phyloP scores from a whole-genome alignment of 1,140 invertebrate genomes.

The Drosophila auraria region DNA sequence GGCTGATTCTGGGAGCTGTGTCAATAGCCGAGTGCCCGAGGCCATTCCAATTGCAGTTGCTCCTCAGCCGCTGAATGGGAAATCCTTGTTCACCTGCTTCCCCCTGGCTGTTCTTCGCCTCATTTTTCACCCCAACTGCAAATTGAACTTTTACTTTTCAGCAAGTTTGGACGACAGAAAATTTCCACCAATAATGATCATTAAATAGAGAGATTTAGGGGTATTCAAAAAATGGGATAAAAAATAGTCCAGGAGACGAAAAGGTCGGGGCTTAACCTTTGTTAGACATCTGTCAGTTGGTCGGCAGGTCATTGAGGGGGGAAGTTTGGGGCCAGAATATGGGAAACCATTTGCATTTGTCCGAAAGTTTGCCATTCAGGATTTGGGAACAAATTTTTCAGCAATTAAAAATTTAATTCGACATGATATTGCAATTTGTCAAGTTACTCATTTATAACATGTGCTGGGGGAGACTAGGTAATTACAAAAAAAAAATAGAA shows the following conservation, averaged over 20 bases:
- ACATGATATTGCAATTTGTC: conserved; percentile 9
- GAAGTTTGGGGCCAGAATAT: background rate
- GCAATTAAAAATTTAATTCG: conserved; percentile 25
- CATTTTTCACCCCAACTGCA: conserved; percentile 21
- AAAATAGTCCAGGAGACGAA: conserved; percentile 3
- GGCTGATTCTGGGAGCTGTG: conserved; percentile 28
- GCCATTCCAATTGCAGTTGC: conserved; percentile 30
- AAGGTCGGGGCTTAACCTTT: conserved; percentile 27
- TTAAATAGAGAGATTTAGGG: conserved; percentile 43
- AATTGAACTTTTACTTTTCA: conserved; percentile 72
- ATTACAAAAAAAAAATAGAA: no score
- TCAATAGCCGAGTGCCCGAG: conserved; percentile 54
- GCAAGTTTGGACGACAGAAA: conserved; percentile 38
- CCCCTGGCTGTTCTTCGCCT: background rate
- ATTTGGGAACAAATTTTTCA: conserved; percentile 12
- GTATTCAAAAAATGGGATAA: conserved; percentile 5
- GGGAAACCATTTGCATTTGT: conserved; percentile 29
- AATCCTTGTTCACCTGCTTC: conserved; percentile 30
- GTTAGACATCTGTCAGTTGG: conserved; percentile 31
- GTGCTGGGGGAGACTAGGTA: background rate
- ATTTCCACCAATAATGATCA: conserved; percentile 58
- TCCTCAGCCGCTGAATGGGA: conserved; percentile 27
- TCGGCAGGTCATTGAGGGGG: conserved; percentile 8
- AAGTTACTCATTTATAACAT: background rate
- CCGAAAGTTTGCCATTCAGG: conserved; percentile 15